Conservation (phyloP, 53 echinoderm and acorn worm genomes). For the Crossaster papposus region DNA sequence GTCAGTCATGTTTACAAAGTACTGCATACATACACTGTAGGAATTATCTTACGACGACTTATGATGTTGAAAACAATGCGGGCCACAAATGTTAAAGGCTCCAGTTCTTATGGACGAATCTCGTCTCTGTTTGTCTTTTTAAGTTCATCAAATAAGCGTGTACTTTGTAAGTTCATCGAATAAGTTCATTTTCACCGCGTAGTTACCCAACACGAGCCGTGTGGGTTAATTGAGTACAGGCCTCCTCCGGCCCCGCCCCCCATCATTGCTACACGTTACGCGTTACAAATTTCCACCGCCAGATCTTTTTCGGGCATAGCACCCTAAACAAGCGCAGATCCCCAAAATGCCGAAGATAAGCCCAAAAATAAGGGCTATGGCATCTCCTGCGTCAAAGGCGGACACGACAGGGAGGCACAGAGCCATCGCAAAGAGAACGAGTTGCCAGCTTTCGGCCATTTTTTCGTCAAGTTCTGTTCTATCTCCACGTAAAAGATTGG, state of each 20-base stretch:
- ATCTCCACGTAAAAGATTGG: background rate
- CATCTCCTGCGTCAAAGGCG: slow-evolving; percentile 94
- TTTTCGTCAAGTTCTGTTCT: slow-evolving; percentile 9
- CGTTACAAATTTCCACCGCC: slow-evolving; percentile 49
- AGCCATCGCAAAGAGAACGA: slow-evolving; percentile 66
- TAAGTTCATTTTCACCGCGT: slow-evolving; percentile 10
- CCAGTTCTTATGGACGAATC: background rate
- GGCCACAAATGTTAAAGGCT: background rate
- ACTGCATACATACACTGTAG: background rate
- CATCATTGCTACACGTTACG: background rate
- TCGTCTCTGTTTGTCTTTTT: background rate
- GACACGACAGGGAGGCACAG: slow-evolving; percentile 88
- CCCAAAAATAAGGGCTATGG: slow-evolving; percentile 94
- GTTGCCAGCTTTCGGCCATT: slow-evolving; percentile 68
- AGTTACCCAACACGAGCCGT: background rate
- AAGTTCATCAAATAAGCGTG: slow-evolving; percentile 8
- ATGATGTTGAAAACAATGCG: background rate
- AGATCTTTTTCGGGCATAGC: slow-evolving; percentile 82
- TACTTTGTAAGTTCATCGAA: slow-evolving; percentile 9
- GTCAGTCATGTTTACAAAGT: background rate
- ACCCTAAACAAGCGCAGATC: slow-evolving; percentile 92
- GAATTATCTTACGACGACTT: background rate
- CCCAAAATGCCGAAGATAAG: slow-evolving; percentile 92
- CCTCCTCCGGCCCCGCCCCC: background rate
- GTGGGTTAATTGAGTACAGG: background rate